Base-by-base conservation (phyloP, 2,888 invertebrate genomes). In the Nomada hirtipes region DNA sequence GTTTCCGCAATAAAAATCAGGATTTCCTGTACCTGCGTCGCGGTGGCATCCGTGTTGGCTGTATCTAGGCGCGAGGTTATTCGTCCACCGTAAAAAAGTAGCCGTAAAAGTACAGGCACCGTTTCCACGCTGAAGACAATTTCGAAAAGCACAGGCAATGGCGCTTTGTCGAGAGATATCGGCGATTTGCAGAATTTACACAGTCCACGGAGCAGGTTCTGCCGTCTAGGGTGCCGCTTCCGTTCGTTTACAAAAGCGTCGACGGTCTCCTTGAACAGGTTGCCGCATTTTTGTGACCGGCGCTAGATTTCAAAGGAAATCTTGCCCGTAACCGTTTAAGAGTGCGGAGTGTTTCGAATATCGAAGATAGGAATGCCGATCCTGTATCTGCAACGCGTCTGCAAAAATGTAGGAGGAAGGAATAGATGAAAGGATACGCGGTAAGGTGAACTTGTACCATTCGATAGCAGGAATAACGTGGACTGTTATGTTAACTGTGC, bases 81-180 rank as follows among this genome's bases (percentile, higher is more conserved):
- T 79, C 82, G 69, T 65, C 75, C 61, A 15, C 76, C 83, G 60
- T 85, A 85, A 88, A 88, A 79, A 82, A 55, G 2, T 2, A 23
- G 36, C 60, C 81, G 72, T 88, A 88, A 89, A 87, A 82, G 70
- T 78, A 55, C 26, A 70, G 53, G 57, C 61, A 61, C 78, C 67
- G 64, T 76, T 83, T 73, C 65, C 36, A 57, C 68, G 60, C 9
- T 70, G 68, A 80, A 82, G 83, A 82, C 83, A 83, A 83, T 86
- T 86, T 86, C 72, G 75, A 73, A 80, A 84, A 86, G 84, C 79
- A 20, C 72, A 63, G 81, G 65, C 89, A 87, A 84, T 79, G 83
- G 82, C 77, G 77, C 53, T 69, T 4, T 75, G 72, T 50, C 69
- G 65, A 71, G 69, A 78, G 79, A 71, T 82, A 64, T 67, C n/a